phyloP scores from a whole-genome alignment of 2,888 invertebrate genomes.

The Drosophila pseudotakahashii region DNA sequence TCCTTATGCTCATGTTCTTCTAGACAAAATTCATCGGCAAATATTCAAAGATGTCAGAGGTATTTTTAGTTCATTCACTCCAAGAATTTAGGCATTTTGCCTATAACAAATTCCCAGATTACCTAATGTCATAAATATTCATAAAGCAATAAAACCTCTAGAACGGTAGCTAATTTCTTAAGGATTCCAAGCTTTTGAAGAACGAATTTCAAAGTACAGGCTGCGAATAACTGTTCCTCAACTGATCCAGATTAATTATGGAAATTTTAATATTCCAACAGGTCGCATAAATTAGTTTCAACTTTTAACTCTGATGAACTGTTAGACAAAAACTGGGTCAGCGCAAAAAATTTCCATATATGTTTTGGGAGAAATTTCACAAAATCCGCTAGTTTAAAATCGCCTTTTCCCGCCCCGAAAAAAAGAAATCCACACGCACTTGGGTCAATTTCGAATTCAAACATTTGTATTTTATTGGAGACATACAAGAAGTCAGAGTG shows the following conservation, averaged over 20 bases:
- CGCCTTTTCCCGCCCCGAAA: no score
- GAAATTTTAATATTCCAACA: neutral
- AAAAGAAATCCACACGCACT: conserved; percentile 18
- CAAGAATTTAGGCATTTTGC: neutral
- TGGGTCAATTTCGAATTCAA: conserved; percentile 17
- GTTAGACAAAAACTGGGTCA: conserved; percentile 14
- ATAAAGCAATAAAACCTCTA: neutral
- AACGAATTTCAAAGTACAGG: neutral
- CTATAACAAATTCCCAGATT: no score
- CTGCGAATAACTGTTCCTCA: neutral
- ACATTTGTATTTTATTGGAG: conserved; percentile 5
- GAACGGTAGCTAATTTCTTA: neutral
- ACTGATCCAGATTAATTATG: neutral
- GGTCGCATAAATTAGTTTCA: neutral
- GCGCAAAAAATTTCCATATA: neutral
- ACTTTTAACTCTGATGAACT: conserved; percentile 4
- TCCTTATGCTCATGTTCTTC: neutral
- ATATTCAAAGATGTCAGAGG: neutral
- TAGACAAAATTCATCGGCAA: neutral
- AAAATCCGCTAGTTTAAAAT: neutral
- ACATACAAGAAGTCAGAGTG: neutral
- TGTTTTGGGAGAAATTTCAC: conserved; percentile 1
- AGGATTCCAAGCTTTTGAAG: neutral
- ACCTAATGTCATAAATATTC: conserved; percentile 21
- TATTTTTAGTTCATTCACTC: neutral